Evolutionary conservation across 2,113 vertebrate species (phyloP).

Genomic region (Ascaphus truei): DNA sequence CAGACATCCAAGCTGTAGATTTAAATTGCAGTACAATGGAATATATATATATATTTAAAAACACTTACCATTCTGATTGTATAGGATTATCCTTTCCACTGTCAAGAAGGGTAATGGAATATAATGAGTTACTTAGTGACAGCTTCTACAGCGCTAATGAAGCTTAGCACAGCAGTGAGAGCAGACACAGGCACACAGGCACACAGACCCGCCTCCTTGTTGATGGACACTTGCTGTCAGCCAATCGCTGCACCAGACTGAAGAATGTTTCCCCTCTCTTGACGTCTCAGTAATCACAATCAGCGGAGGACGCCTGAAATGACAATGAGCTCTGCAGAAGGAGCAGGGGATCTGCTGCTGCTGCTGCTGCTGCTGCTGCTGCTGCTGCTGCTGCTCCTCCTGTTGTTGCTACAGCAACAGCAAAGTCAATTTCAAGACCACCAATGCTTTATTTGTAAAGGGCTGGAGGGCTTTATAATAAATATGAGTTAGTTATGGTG

Average conservation of each 20-base stretch:
- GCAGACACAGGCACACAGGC: neutral
- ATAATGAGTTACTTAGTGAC: constrained; percentile 14
- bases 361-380: constrained; percentile 6
- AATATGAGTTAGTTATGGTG: too few species aligned
- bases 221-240: neutral
- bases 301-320: neutral
- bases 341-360: neutral
- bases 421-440: neutral
- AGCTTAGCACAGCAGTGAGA: neutral
- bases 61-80: constrained; percentile 18
- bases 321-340: neutral
- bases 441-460: too few species aligned
- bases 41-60: too few species aligned
- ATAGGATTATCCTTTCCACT: neutral
- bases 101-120: neutral
- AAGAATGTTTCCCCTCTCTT: neutral
- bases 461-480: too few species aligned
- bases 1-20: too few species aligned
- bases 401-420: constrained; percentile 27
- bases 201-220: neutral
- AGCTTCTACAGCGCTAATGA: constrained; percentile 19
- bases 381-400: neutral
- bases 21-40: too few species aligned
- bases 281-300: neutral
- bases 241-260: neutral